phyloP scores from a whole-genome alignment of 2,113 vertebrate genomes.

The Aythya baeri region DNA sequence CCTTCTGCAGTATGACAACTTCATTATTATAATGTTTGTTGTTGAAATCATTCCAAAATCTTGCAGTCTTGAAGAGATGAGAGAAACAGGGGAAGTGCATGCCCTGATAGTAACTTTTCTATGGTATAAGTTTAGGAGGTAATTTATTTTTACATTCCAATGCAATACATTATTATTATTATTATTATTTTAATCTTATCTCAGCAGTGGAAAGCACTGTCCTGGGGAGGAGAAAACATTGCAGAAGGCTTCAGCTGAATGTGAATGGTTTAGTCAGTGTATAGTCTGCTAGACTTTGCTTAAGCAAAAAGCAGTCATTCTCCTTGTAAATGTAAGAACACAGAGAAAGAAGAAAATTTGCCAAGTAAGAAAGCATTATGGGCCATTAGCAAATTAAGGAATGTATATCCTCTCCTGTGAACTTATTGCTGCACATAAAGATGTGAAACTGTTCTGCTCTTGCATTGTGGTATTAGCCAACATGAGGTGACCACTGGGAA shows the following conservation, averaged over 20 bases:
- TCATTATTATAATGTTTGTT: fast-evolving
- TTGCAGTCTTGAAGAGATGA: not conserved
- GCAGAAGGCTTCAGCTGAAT: not conserved
- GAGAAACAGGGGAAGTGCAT: not conserved
- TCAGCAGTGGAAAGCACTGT: not conserved
- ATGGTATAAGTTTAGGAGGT: not conserved
- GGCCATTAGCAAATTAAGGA: not conserved
- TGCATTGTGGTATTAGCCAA: too few species aligned
- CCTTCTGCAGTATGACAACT: fast-evolving
- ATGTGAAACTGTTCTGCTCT: not conserved
- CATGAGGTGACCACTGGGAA: not conserved
- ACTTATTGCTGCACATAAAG: not conserved
- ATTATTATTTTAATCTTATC: not conserved
- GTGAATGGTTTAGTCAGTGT: not conserved
- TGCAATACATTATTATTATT: not conserved
- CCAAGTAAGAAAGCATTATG: not conserved
- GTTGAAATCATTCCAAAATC: not conserved
- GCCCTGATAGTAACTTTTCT: too few species aligned
- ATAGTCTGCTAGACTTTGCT: not conserved
- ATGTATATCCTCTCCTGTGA: not conserved
- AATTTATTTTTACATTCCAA: not conserved
- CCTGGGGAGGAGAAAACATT: not conserved
- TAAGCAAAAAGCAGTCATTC: not conserved
- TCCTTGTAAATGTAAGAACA: not conserved
- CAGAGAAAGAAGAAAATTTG: not conserved